A percentile compares a stretch with the other conserved stretches of the same genome.
Conservation (phyloP, 2,113 vertebrate genomes). For the Anarhynchus alexandrinus region DNA sequence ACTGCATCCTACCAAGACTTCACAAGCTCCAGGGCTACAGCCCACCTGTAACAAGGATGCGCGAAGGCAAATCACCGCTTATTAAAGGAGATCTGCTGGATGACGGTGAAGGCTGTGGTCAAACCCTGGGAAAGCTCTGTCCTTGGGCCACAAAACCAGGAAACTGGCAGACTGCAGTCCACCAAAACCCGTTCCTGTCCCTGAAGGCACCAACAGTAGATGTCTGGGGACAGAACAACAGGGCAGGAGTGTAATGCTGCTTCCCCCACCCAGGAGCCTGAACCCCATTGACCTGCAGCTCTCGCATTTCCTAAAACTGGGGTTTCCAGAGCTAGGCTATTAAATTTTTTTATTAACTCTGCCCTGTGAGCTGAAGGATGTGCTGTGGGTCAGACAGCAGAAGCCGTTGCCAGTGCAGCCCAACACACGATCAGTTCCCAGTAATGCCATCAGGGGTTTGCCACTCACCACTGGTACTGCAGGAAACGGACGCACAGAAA, state of each 20-base stretch:
- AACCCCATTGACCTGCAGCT: background rate
- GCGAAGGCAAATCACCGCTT: background rate
- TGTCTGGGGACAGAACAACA: background rate
- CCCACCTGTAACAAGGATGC: background rate
- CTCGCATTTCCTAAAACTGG: background rate
- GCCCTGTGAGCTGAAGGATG: no score
- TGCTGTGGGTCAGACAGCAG: no score
- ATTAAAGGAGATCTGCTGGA: no score
- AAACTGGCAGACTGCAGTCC: background rate
- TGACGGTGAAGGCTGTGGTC: background rate
- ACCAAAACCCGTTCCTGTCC: background rate
- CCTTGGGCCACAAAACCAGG: background rate
- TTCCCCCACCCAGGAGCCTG: background rate
- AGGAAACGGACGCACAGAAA: accelerated
- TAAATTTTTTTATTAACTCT: background rate
- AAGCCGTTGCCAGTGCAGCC: no score
- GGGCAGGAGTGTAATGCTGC: background rate
- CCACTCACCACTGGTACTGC: accelerated
- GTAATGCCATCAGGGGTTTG: no score
- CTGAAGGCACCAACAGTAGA: background rate
- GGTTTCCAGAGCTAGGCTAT: background rate
- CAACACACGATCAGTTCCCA: no score
- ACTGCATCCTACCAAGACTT: background rate
- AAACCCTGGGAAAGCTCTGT: background rate
- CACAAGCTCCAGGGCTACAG: background rate